Conservation (phyloP, 2,888 invertebrate genomes). For the Drosophila hawaiiensis region DNA sequence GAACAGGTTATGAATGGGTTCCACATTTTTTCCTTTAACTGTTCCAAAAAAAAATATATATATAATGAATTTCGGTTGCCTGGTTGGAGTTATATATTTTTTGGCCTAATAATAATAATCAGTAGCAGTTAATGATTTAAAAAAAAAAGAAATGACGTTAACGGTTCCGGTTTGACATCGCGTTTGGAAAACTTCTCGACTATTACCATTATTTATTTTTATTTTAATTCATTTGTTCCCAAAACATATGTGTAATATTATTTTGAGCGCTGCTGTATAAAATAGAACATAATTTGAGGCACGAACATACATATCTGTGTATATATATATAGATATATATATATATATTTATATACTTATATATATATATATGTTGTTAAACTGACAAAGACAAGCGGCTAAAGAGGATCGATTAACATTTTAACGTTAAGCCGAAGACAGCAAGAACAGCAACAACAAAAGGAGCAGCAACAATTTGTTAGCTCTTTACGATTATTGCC, state of each 20-base stretch:
- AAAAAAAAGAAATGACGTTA: neutral
- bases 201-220: neutral
- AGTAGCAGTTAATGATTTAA: neutral
- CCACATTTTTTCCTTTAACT: neutral
- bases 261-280: neutral
- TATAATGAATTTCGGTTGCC: neutral
- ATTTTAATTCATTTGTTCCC: neutral
- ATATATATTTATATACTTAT: neutral
- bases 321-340: neutral
- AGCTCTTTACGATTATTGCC: conserved; percentile 83
- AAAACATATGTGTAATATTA: neutral
- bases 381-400: conserved; percentile 35
- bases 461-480: conserved; percentile 76
- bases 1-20: neutral
- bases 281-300: neutral
- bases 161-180: neutral
- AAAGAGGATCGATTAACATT: conserved; percentile 76
- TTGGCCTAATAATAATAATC: neutral
- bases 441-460: conserved; percentile 29
- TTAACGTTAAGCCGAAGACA: conserved; percentile 71
- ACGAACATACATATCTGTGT: neutral
- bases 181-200: neutral
- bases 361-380: conserved; percentile 47
- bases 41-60: neutral
- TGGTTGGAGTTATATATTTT: neutral